Evolutionary conservation across 1,140 invertebrate species (phyloP).

Genomic region (Leptopilina boulardi): DNA sequence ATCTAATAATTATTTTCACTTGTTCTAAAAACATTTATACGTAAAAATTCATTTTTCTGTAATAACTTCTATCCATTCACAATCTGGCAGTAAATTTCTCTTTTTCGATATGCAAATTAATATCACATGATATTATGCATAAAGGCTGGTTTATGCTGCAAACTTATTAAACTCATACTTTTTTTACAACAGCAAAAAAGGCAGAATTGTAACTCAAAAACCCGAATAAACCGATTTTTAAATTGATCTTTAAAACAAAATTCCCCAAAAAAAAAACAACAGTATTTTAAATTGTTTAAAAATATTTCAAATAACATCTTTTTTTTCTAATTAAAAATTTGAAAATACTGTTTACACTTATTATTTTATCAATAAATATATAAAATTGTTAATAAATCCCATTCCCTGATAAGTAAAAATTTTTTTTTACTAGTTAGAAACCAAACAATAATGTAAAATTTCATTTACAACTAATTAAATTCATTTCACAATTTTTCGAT

Average conservation of each 20-base stretch:
- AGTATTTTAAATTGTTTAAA: neutral
- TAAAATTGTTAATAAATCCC: neutral
- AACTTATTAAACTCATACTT: neutral
- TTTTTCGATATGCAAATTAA: conserved; percentile 13
- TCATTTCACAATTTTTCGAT: neutral
- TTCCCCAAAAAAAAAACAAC: neutral
- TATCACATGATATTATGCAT: conserved; percentile 20
- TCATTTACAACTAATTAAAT: neutral
- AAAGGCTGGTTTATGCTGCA: neutral
- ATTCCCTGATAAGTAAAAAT: neutral
- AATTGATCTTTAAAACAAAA: neutral
- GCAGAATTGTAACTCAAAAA: neutral
- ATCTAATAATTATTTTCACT: neutral
- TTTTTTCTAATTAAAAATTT: neutral
- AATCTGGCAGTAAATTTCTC: neutral
- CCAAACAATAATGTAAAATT: neutral
- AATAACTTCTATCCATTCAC: neutral
- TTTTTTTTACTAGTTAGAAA: neutral
- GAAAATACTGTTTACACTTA: neutral
- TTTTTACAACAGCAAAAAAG: neutral
- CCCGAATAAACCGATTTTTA: neutral
- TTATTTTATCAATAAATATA: neutral
- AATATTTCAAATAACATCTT: neutral
- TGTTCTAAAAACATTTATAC: neutral
- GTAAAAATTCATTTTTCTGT: neutral